A percentile compares a stretch with the other conserved stretches of the same genome.
phyloP scores from a whole-genome alignment of 2,888 invertebrate species.

The Stenichneumon culpator region DNA sequence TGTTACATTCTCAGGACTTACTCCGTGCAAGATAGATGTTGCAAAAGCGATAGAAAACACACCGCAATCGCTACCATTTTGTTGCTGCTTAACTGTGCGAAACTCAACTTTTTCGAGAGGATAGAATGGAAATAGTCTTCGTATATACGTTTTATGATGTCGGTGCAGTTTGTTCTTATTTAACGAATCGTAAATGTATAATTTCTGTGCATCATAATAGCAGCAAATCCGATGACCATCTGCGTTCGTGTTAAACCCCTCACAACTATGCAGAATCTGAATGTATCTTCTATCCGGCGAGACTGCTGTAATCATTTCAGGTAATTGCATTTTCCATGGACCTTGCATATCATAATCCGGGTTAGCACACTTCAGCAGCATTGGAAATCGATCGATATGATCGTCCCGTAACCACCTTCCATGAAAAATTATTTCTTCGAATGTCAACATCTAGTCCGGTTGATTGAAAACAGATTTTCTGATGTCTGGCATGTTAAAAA shows the following conservation, averaged over 20 bases:
- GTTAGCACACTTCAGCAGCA: constrained; percentile 25
- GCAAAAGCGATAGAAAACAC: constrained; percentile 50
- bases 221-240: constrained; percentile 57
- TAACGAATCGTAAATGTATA: constrained; percentile 58
- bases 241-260: constrained; percentile 31
- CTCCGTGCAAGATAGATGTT: constrained; percentile 11
- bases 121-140: constrained; percentile 53
- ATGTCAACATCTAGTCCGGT: background rate
- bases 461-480: too few relatives aligned
- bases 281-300: constrained; percentile 31
- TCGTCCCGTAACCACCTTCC: constrained; percentile 27
- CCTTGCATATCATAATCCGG: constrained; percentile 27
- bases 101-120: constrained; percentile 20
- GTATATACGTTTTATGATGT: constrained; percentile 43
- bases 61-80: constrained; percentile 54
- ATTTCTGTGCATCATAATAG: constrained; percentile 39
- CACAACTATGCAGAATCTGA: constrained; percentile 50
- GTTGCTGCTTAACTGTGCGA: constrained; percentile 47
- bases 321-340: constrained; percentile 26
- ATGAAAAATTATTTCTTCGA: constrained; percentile 24
- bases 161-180: constrained; percentile 41
- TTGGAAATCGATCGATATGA: constrained; percentile 41
- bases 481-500: too few relatives aligned
- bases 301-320: constrained; percentile 23
- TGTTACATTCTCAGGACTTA: constrained; percentile 15